phyloP scores from a whole-genome alignment of 2,113 vertebrate species.

The Climacteris rufus region DNA sequence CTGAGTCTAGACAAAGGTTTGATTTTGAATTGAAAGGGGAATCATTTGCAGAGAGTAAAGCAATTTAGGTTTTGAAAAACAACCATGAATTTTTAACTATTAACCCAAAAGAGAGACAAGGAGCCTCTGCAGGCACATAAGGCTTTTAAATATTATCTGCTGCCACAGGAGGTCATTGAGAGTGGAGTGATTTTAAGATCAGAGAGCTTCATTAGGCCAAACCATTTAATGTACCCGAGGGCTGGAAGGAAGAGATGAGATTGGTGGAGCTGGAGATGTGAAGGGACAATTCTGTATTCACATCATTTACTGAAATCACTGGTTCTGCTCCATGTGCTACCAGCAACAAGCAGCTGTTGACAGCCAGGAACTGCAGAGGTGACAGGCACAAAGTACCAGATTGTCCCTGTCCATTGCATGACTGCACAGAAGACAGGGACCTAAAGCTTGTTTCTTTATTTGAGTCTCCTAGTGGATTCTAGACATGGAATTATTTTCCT shows the following conservation, averaged over 20 bases:
- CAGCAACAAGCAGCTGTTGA: neutral
- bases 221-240: neutral
- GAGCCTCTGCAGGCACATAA: constrained; percentile 54
- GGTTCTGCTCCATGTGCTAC: neutral
- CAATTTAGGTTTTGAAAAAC: constrained; percentile 76
- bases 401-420: neutral
- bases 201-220: constrained; percentile 48
- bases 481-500: neutral
- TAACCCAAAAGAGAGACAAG: constrained; percentile 73
- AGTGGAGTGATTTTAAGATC: constrained; percentile 48
- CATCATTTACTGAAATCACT: neutral
- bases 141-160: constrained; percentile 48
- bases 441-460: neutral
- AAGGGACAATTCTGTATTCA: neutral
- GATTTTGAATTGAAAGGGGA: constrained; percentile 76
- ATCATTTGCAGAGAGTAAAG: constrained; percentile 69
- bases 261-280: neutral
- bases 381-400: neutral
- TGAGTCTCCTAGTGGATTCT: neutral
- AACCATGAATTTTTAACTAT: constrained; percentile 82
- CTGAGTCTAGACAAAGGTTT: constrained; percentile 79
- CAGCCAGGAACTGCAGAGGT: neutral
- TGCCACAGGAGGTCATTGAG: constrained; percentile 1
- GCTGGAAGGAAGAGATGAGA: constrained; percentile 1
- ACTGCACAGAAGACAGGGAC: neutral